Conservation (phyloP, 2,888 invertebrate genomes). For the Apoda limacodes region DNA sequence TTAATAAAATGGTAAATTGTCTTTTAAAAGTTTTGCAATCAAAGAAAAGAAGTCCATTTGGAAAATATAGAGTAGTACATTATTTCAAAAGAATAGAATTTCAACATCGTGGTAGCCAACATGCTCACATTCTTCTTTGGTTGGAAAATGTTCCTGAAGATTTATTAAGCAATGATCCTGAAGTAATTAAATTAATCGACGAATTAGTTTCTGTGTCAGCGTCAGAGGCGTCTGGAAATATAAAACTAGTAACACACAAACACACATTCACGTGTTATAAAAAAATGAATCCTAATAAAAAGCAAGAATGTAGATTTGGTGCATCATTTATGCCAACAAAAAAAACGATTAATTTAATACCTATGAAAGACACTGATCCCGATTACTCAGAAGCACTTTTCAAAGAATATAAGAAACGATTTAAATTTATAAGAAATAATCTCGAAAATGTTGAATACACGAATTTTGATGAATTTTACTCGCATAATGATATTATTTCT, state of each 20-base stretch:
- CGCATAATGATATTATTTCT: slow-evolving; percentile 23
- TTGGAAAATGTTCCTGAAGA: slow-evolving; percentile 29
- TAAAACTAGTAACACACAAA: slow-evolving; percentile 25
- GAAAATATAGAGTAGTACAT: slow-evolving; percentile 24
- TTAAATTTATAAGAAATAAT: slow-evolving; percentile 20
- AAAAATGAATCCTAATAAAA: slow-evolving; percentile 22
- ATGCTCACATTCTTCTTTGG: slow-evolving; percentile 33
- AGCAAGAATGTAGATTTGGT: slow-evolving; percentile 26
- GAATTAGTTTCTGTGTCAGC: slow-evolving; percentile 25
- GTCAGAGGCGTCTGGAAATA: slow-evolving; percentile 26
- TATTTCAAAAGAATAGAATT: slow-evolving; percentile 34
- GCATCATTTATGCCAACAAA: slow-evolving; percentile 28
- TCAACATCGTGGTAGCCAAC: slow-evolving; percentile 33
- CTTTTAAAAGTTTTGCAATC: slow-evolving; percentile 25
- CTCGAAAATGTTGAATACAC: slow-evolving; percentile 25
- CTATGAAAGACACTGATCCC: slow-evolving; percentile 25
- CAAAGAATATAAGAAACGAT: slow-evolving; percentile 21
- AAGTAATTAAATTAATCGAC: slow-evolving; percentile 23
- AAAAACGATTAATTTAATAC: slow-evolving; percentile 22
- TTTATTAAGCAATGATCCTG: slow-evolving; percentile 16
- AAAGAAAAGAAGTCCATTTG: slow-evolving; percentile 27
- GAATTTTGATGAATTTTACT: slow-evolving; percentile 25
- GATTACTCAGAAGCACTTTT: slow-evolving; percentile 19
- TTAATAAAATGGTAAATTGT: slow-evolving; percentile 32
- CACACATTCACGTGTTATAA: slow-evolving; percentile 29